These are phyloP conservation scores for Ctenomys sociabilis DNA, from an alignment of 2,113 vertebrate species.

Conservation along the genomic window DNA sequence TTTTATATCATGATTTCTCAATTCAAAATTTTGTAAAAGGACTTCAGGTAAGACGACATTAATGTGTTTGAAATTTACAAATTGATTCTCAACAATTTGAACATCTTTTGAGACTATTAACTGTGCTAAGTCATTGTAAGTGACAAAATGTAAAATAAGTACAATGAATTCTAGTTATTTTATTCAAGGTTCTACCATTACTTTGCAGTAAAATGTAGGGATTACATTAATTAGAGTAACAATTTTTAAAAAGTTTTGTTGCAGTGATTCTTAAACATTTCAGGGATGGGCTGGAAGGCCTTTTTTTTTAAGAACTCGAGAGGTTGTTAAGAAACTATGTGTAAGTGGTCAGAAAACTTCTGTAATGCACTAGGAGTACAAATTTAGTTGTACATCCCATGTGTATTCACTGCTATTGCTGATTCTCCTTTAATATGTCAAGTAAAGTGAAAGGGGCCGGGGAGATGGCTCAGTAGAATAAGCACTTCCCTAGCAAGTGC, in stretches of 20 bases:
- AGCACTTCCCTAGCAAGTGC: too few species aligned
- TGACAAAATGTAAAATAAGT: constrained; percentile 15
- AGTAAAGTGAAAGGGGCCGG: too few species aligned
- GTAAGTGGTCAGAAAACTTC: neutral
- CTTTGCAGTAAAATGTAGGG: constrained; percentile 11
- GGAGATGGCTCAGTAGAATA: too few species aligned
- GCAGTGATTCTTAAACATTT: constrained; percentile 6
- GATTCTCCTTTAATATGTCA: constrained; percentile 29
- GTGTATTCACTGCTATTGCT: neutral
- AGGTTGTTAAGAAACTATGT: neutral
- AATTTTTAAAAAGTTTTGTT: constrained; percentile 11
- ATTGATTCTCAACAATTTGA: constrained; percentile 36
- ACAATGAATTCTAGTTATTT: constrained; percentile 12
- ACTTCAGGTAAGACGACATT: constrained; percentile 90
- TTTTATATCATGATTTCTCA: constrained; percentile 98
- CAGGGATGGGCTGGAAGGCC: accelerated
- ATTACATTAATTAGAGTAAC: constrained; percentile 10
- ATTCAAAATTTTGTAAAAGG: constrained; percentile 97
- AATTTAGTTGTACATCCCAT: neutral
- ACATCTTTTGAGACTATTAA: constrained; percentile 38
- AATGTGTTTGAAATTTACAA: constrained; percentile 35
- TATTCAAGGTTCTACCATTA: constrained; percentile 34
- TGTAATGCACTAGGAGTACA: neutral
- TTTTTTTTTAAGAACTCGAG: constrained; percentile 46
- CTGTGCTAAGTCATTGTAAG: constrained; percentile 48